These are phyloP conservation scores for Drosophila bunnanda DNA, from an alignment of 2,888 invertebrate species.

Conservation along the genomic window DNA sequence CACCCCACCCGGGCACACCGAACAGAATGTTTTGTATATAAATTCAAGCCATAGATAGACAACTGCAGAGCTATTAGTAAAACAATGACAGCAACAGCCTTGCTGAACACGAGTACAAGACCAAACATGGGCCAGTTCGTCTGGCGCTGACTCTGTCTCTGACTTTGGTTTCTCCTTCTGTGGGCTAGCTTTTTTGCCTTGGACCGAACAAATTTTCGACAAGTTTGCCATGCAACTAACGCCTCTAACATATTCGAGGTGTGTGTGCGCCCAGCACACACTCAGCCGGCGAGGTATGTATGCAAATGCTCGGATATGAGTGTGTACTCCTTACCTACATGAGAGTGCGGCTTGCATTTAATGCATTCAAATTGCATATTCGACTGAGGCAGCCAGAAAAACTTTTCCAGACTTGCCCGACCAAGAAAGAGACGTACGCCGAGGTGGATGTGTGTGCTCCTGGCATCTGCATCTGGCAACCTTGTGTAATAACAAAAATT, in stretches of 20 bases:
- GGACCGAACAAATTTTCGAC: conserved; percentile 72
- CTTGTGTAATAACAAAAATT: conserved; percentile 36
- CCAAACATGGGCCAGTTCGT: conserved; percentile 72
- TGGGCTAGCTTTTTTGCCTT: conserved; percentile 22
- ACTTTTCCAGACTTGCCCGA: conserved; percentile 67
- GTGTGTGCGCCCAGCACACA: conserved; percentile 15
- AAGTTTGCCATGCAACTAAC: conserved; percentile 64
- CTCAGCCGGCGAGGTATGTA: conserved; percentile 7
- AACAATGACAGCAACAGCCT: conserved; percentile 77
- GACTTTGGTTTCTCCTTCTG: conserved; percentile 47
- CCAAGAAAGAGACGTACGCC: conserved; percentile 28
- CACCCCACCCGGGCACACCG: conserved; percentile 5
- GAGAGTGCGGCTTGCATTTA: conserved; percentile 49
- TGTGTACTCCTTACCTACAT: conserved; percentile 40
- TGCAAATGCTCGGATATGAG: conserved; percentile 26
- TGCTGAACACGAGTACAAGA: conserved; percentile 65
- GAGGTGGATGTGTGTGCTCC: conserved; percentile 7
- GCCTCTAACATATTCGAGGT: conserved; percentile 46
- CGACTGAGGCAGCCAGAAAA: conserved; percentile 52
- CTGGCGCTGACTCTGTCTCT: conserved; percentile 47
- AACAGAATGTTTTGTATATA: conserved; percentile 22
- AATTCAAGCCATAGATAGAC: conserved; percentile 52
- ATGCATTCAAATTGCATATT: conserved; percentile 58
- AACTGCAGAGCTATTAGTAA: conserved; percentile 76
- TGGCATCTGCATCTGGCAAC: conserved; percentile 38